Evolutionary conservation across 2,888 invertebrate species (phyloP), one percentile per base, ranked within the genome.

Genomic region (Xanthorhoe spadicearia): DNA sequence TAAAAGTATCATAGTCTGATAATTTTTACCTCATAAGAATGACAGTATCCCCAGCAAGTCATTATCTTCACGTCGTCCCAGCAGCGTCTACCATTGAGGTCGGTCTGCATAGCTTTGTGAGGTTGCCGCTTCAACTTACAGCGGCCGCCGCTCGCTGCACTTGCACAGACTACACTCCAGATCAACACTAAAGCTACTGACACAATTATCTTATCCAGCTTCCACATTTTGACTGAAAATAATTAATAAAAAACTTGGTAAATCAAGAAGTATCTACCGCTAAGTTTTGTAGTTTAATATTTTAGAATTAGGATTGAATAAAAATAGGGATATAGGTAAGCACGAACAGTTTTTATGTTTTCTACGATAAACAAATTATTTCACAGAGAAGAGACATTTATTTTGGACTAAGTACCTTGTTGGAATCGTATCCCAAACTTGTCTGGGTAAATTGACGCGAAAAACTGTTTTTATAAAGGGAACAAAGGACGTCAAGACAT

Each of bases 1-100:
- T 3, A 10, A 38, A 10, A 38, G 38, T 9, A 9, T 13, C 10
- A 43, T 1, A 1, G 3, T 43, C 13, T 5, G 10, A 13, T 15
- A 48, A 48, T 17, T 38, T 23, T 35, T 48, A 64, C 97, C 95
- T 97, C 97, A 81, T 96, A 96, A 0, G 97, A 96, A 80, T 97
- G 95, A 80, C 97, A 98, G 59, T 96, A 94, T 55, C 97, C 97
- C 96, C 96, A 97, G 81, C 97, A 97, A 0, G 97, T 96, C 89
- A 95, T 94, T 7, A 97, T 96, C 62, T 95, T 95, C 1, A 97
- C 94, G 62, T 94, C 94, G 75, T 96, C 97, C 96, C 96, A 96
- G 83, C 97, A 97, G 59, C 95, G 94, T 18, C 95, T 94, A 0
- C 97, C 96, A 59, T 94, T 94, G 52, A 94, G 94, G 69, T 93